Conservation (phyloP, 2,797 vertebrate species). For the Potorous gilbertii region DNA sequence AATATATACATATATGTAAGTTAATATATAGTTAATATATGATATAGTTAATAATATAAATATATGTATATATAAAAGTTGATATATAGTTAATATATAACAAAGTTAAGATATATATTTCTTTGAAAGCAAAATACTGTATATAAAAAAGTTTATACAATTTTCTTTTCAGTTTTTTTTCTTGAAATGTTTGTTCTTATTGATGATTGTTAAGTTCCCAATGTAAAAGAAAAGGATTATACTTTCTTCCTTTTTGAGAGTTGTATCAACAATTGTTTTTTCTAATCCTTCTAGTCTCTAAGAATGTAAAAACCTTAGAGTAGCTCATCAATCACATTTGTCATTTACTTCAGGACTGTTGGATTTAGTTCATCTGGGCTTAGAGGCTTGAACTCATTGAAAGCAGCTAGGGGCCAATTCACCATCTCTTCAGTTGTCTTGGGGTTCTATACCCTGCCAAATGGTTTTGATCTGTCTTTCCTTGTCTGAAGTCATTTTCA, state of each 20-base stretch:
- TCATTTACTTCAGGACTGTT: not conserved
- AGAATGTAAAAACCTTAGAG: not conserved
- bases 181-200: not conserved
- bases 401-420: not conserved
- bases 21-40: too few species aligned
- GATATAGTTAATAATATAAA: too few species aligned
- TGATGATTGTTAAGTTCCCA: not conserved
- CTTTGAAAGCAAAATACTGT: not conserved
- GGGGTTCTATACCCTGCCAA: not conserved
- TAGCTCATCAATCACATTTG: not conserved
- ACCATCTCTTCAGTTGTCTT: not conserved
- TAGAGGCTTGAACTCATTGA: not conserved
- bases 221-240: not conserved
- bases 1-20: too few species aligned
- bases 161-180: not conserved
- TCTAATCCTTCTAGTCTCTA: not conserved
- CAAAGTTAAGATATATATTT: not conserved
- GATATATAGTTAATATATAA: too few species aligned
- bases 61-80: too few species aligned
- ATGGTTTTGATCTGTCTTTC: not conserved
- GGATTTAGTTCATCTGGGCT: not conserved
- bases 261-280: not conserved
- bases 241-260: not conserved
- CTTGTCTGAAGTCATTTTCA: not conserved
- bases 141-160: not conserved